phyloP scores from a whole-genome alignment of 30 jellyfish, hydroid and myxozoan genomes.

The Aurelia sp. region DNA sequence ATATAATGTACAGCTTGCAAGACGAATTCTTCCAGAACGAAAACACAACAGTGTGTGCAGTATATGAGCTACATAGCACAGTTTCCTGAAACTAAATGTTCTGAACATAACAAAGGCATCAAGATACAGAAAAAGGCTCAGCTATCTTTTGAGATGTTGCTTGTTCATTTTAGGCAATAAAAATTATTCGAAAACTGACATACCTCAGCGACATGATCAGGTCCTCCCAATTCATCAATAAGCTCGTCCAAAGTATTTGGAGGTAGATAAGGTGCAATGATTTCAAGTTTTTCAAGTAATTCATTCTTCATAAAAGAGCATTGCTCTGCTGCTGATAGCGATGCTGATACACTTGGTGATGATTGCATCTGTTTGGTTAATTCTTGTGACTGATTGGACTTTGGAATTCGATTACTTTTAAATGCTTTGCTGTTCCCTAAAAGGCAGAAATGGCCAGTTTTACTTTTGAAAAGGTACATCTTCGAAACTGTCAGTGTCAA shows the following conservation, averaged over 20 bases:
- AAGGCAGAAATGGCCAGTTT: background rate
- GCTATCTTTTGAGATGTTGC: no score
- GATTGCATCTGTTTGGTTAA: slow-evolving; percentile 56
- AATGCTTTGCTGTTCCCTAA: slow-evolving; percentile 53
- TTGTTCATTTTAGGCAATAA: no score
- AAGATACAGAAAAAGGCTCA: no score
- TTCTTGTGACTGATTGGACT: slow-evolving; percentile 42
- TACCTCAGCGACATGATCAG: slow-evolving; percentile 97
- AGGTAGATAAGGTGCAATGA: slow-evolving; percentile 84
- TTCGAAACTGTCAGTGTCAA: no score
- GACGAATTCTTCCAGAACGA: no score
- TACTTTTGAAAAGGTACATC: no score
- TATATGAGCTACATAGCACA: no score
- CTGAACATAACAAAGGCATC: no score
- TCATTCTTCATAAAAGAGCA: slow-evolving; percentile 83
- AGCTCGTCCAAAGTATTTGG: slow-evolving; percentile 96
- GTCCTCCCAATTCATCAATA: slow-evolving; percentile 98
- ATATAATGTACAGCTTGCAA: no score
- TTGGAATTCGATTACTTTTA: slow-evolving; percentile 62
- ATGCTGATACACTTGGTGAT: slow-evolving; percentile 17
- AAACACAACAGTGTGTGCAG: no score
- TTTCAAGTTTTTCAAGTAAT: slow-evolving; percentile 80
- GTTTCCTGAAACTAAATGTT: no score
- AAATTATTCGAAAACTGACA: background rate
- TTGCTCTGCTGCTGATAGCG: slow-evolving; percentile 51